Conservation (phyloP, 2,888 invertebrate genomes). For the Lasioglossum leucozonium region DNA sequence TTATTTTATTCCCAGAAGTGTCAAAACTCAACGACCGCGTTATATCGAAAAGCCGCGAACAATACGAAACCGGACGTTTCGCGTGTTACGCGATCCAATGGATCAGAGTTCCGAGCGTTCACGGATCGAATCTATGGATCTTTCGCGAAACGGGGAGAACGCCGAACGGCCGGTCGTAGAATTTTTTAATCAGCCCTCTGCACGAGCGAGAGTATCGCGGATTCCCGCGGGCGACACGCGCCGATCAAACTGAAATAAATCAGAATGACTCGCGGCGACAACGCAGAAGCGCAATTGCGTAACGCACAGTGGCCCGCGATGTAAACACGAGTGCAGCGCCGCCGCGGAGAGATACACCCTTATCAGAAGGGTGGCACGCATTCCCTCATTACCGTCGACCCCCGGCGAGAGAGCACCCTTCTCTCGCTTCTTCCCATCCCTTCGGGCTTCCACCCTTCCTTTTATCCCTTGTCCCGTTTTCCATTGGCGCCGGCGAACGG, state of each 20-base stretch:
- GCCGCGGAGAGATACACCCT: slow-evolving; percentile 71
- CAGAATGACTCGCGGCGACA: slow-evolving; percentile 27
- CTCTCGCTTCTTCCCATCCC: slow-evolving; percentile 20
- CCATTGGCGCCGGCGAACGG: slow-evolving; percentile 48
- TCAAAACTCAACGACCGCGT: too few relatives aligned
- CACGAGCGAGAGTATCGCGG: not conserved
- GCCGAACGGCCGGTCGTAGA: not conserved
- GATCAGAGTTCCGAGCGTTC: not conserved
- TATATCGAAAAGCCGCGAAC: not conserved
- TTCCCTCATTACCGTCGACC: slow-evolving; percentile 75
- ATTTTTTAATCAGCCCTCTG: slow-evolving; percentile 11
- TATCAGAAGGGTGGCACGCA: slow-evolving; percentile 76
- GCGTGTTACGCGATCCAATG: not conserved
- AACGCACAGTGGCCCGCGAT: slow-evolving; percentile 60
- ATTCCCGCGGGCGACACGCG: slow-evolving; percentile 8
- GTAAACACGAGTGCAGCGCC: slow-evolving; percentile 68
- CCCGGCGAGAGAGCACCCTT: slow-evolving; percentile 53
- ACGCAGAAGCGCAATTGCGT: slow-evolving; percentile 43
- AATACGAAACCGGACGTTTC: not conserved
- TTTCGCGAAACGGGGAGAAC: not conserved
- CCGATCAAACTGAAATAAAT: slow-evolving; percentile 40
- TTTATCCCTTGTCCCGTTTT: slow-evolving; percentile 37
- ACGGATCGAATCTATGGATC: not conserved
- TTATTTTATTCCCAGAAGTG: not conserved
- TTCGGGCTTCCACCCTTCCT: slow-evolving; percentile 41